Evolutionary conservation across 1,140 invertebrate genomes (phyloP), one percentile per base, ranked within the genome.

Genomic region (Drosophila pseudoobscura): DNA sequence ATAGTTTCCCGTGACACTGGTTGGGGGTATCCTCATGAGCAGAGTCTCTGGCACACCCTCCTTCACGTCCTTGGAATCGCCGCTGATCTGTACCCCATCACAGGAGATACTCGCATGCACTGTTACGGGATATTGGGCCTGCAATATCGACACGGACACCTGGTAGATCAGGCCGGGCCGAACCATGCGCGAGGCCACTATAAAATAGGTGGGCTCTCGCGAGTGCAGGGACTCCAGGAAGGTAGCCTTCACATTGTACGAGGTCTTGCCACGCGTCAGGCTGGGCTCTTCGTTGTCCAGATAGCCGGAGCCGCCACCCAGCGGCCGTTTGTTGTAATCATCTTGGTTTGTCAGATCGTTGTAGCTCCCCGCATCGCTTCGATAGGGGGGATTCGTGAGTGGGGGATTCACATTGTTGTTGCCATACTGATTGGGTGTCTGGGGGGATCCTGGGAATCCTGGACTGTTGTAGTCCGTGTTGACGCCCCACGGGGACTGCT

Each of bases 141-240:
- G 93, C 13, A 97, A 92, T 39, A 98, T 94, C 49, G 95, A 96
- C 0, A 96, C 96, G 0, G 95, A 94, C 1, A 98, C 94, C 73
- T 96, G 94, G 89, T 97, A 98, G 7, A 98, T 94, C 77, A 97
- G 96, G 3, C 96, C 96, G 1, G 97, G 97, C 20, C 97, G 93
- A 2, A 98, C 95, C 94, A 97, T 95, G 55, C 94, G 93, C 13
- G 96, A 97, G 2, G 97, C 96, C 15, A 98, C 95, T 52, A 98
- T 94, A 79, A 98, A 97, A 90, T 98, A 98, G 20, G 96, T 96
- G 49, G 91, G 88, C 49, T 91, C 90, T 3, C 74, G 63, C 20
- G 88, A 80, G 44, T 90, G 80, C 31, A 90, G 52, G 0, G 78
- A 78, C 29, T 91, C 90, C 24, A 91, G 53, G n/a, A 91, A 91